These are phyloP conservation scores for Malacosoma neustria DNA, from an alignment of 2,888 invertebrate species.

Conservation along the genomic window DNA sequence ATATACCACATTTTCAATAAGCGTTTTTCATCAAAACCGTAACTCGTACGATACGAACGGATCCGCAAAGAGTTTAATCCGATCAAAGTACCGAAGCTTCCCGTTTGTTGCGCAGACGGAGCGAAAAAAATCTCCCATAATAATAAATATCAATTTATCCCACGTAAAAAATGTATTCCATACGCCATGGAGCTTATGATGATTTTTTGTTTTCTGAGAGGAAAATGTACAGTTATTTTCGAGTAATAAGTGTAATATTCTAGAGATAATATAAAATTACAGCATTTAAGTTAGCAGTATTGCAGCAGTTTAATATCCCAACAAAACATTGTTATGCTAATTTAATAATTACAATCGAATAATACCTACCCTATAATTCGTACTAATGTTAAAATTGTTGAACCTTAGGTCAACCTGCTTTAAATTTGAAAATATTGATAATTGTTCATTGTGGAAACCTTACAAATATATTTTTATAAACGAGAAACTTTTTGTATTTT, in stretches of 20 bases:
- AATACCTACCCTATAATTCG: no score
- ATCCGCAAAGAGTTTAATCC: conserved; percentile 23
- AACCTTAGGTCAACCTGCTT: no score
- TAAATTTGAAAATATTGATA: no score
- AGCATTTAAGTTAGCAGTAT: no score
- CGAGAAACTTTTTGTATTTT: no score
- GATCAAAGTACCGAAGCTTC: conserved; percentile 27
- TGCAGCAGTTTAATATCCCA: no score
- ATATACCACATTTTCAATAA: conserved; percentile 7
- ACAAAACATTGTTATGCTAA: no score
- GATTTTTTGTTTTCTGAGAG: conserved; percentile 6
- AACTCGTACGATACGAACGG: conserved; percentile 12
- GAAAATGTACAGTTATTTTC: not conserved
- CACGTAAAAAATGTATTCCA: conserved; percentile 19
- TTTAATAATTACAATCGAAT: no score
- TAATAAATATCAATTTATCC: conserved; percentile 41
- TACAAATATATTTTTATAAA: no score
- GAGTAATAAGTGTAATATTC: not conserved
- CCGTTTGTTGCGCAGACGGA: conserved; percentile 17
- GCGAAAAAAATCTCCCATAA: conserved; percentile 30
- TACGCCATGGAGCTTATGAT: conserved; percentile 10
- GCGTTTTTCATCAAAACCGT: conserved; percentile 18
- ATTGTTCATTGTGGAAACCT: no score
- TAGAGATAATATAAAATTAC: no score
- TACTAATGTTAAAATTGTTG: no score